These are phyloP conservation scores for Panorpa germanica DNA, from an alignment of 2,888 invertebrate genomes.

Conservation along the genomic window DNA sequence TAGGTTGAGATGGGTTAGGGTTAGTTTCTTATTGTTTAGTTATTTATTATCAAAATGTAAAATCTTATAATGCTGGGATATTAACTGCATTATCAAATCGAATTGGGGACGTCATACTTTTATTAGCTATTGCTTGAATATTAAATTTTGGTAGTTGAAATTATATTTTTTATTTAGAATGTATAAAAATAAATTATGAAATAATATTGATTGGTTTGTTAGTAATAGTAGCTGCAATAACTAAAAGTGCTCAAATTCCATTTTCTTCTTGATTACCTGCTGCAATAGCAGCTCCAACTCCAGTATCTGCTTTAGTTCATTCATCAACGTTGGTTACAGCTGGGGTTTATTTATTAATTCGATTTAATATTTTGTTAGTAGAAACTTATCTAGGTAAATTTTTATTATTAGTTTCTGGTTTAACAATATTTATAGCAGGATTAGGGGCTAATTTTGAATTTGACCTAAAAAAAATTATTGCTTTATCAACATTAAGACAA, in stretches of 20 bases:
- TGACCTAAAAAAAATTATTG: constrained; percentile 65
- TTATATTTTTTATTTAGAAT: constrained; percentile 31
- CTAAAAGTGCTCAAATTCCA: constrained; percentile 65
- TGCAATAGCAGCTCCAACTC: constrained; percentile 60
- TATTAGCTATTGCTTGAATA: constrained; percentile 36
- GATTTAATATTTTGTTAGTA: constrained; percentile 34
- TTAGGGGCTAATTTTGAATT: constrained; percentile 40
- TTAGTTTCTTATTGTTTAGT: constrained; percentile 54
- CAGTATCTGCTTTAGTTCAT: constrained; percentile 53
- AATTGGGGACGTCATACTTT: constrained; percentile 47
- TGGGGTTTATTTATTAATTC: constrained; percentile 54
- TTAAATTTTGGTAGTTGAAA: constrained; percentile 33
- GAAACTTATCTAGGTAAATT: constrained; percentile 24
- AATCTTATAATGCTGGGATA: constrained; percentile 49
- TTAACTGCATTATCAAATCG: constrained; percentile 55
- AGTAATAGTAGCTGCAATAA: constrained; percentile 37
- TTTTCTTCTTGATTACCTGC: constrained; percentile 60
- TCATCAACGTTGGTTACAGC: constrained; percentile 65
- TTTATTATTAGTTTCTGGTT: constrained; percentile 31
- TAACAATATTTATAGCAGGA: constrained; percentile 40
- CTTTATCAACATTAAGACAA: constrained; percentile 55
- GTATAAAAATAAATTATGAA: constrained; percentile 25
- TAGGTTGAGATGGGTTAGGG: constrained; percentile 56
- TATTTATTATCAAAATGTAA: constrained; percentile 48
- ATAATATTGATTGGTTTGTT: constrained; percentile 26